These are phyloP conservation scores for Bombus impatiens DNA, from an alignment of 1,140 invertebrate species.

Conservation along the genomic window DNA sequence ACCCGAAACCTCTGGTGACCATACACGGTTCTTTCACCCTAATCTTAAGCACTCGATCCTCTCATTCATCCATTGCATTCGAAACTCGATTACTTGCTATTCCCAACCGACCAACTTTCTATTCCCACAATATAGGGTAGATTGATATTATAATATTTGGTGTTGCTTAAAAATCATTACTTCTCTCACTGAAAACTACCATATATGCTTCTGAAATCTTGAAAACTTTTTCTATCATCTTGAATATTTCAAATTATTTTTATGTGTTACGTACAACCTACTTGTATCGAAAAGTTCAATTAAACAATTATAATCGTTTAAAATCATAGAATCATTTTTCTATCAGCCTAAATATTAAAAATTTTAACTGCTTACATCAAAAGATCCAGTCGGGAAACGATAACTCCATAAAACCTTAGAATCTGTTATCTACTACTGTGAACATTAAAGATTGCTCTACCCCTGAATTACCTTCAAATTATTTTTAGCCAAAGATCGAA, in stretches of 20 bases:
- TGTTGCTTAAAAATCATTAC: neutral
- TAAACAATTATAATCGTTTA: neutral
- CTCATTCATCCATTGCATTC: neutral
- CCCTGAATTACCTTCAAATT: no score
- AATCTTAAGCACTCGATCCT: neutral
- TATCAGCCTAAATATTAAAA: neutral
- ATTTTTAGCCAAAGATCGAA: neutral
- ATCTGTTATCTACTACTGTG: neutral
- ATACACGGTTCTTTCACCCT: neutral
- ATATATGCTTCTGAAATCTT: neutral
- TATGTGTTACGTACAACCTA: neutral
- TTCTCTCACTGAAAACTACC: neutral
- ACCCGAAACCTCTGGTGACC: neutral
- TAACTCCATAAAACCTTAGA: neutral
- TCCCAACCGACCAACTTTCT: no score
- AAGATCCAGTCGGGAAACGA: no score
- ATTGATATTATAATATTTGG: neutral
- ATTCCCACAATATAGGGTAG: neutral
- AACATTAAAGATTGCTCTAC: no score
- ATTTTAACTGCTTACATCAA: no score
- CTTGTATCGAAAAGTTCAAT: no score
- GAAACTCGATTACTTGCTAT: neutral
- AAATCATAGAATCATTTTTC: neutral
- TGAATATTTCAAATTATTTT: neutral
- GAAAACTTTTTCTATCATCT: neutral